A percentile compares a stretch with the other conserved stretches of the same genome.
Conservation (phyloP, 2,797 vertebrate species). For the Anolis apletophallus region DNA sequence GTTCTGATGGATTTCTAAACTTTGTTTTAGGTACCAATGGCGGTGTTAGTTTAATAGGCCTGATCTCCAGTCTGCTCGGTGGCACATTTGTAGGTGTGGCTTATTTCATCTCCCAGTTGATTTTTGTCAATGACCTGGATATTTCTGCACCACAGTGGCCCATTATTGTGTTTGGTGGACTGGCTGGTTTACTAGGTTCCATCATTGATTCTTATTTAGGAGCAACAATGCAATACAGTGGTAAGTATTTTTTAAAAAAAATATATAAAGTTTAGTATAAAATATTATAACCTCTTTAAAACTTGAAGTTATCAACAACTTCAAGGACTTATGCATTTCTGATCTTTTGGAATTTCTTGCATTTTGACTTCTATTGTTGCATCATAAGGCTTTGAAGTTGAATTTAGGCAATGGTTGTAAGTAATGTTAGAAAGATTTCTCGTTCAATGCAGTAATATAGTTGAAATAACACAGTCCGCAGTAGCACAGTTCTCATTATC, state of each 20-base stretch:
- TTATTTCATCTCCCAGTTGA: slow-evolving; percentile 87
- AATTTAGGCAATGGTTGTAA: neutral
- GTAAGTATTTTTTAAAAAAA: slow-evolving; percentile 72
- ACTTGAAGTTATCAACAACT: neutral
- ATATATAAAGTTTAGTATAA: accelerated
- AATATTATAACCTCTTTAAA: neutral
- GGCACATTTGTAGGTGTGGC: slow-evolving; percentile 86
- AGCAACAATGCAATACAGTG: slow-evolving; percentile 94
- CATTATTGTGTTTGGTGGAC: slow-evolving; percentile 86
- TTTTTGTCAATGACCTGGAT: slow-evolving; percentile 87
- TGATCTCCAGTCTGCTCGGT: slow-evolving; percentile 89
- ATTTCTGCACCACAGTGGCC: slow-evolving; percentile 93
- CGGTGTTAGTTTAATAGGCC: slow-evolving; percentile 88
- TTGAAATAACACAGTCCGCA: neutral
- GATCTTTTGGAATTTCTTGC: neutral
- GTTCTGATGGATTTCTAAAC: slow-evolving; percentile 29
- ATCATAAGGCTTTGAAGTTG: neutral
- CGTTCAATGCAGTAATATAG: neutral
- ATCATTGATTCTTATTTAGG: slow-evolving; percentile 94
- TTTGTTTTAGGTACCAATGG: slow-evolving; percentile 91
- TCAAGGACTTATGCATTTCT: neutral
- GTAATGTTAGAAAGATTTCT: neutral
- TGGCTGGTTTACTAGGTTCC: slow-evolving; percentile 92
- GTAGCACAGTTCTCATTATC: neutral
- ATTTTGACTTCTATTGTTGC: neutral